Evolutionary conservation across 2,113 vertebrate genomes (phyloP), one percentile per base, ranked within the genome.

Genomic region (Cyprinus carpio): DNA sequence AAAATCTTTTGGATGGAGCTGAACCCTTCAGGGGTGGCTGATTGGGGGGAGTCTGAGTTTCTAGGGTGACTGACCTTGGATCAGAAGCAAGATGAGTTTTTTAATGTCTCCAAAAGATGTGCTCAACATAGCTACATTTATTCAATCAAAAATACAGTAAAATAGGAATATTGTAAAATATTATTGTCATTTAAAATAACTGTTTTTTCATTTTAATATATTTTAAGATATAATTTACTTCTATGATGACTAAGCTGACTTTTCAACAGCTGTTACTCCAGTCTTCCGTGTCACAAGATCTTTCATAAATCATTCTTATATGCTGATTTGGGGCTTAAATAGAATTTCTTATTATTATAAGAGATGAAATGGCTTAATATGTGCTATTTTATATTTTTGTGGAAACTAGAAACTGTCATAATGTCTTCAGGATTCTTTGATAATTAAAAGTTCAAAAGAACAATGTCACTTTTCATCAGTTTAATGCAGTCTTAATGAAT

Each of bases 21-120:
- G 8, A 76, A 77, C 31, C 31, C 27, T 51, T 83, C 9, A 65
- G 12, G 67, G 74, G 37, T 49, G 40, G 40, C 20, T 29, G 29
- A 62, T 51, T 16, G 20, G 74, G 27, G 25, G n/a, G 31, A 15
- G 60, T 46, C 20, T 5, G 51, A 29, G 23, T 11, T 60, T 11
- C 46, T 31, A 71, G 16, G 81, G 23, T 46, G 71, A 54, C 75
- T 75, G 56, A 20, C 54, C 29, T 84, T 76, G 72, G 56, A 71
- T 77, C n/a, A 83, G 69, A 58, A 76, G n/a, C 79, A 71, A 27
- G 18, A 64, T 54, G 4, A 7, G 64, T 49, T 51, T 51, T 51
- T 51, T n/a, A n/a, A n/a, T n/a, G n/a, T n/a, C n/a, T 31, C 16
- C 16, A 13, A 40, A 43, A 43, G 31, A 67, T 2, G 2, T 67